Conservation (phyloP, 2,113 vertebrate species). For the Corynorhinus townsendii region DNA sequence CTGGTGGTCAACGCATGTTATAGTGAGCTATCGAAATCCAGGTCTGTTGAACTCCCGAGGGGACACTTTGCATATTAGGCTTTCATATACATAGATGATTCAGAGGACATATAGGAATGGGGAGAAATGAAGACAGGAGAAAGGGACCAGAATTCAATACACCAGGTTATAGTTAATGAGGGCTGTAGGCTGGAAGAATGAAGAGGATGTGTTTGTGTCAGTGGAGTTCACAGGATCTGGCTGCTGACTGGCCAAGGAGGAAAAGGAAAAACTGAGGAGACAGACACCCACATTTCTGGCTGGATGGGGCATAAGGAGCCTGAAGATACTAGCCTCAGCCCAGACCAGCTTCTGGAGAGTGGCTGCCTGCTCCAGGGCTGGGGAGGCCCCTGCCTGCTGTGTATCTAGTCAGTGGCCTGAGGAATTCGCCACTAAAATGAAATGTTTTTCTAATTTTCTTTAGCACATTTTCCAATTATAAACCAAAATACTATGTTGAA, state of each 20-base stretch:
- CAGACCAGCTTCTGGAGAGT: too few relatives aligned
- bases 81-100: neutral
- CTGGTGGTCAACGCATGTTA: too few relatives aligned
- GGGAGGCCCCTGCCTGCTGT: fast-evolving
- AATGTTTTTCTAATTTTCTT: neutral
- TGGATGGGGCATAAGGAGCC: neutral
- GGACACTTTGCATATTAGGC: too few relatives aligned
- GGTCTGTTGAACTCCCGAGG: too few relatives aligned
- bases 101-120: neutral
- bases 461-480: neutral
- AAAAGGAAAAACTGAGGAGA: neutral
- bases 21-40: too few relatives aligned
- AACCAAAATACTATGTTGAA: neutral
- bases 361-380: fast-evolving
- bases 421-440: neutral
- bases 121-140: neutral
- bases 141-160: neutral
- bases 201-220: too few relatives aligned
- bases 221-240: neutral
- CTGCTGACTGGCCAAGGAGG: neutral
- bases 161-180: neutral
- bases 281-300: neutral
- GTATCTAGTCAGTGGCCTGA: too few relatives aligned
- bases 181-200: neutral
- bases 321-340: neutral